Evolutionary conservation across 2,888 invertebrate genomes (phyloP).

Genomic region (Acleris sparsana): DNA sequence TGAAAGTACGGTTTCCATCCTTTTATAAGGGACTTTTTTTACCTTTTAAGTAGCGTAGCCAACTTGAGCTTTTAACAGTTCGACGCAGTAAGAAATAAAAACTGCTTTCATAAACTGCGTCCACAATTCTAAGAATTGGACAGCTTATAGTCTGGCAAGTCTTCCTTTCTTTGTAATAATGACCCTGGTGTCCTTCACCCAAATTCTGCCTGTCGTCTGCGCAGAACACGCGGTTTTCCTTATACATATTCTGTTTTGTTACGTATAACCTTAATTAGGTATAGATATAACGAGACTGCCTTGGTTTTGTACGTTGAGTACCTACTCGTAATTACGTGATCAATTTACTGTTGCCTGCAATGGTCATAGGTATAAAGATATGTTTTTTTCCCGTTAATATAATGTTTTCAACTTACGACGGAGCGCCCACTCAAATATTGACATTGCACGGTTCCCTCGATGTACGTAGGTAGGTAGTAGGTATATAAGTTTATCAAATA

Average conservation of each 20-base stretch:
- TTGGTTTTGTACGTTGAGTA: not conserved
- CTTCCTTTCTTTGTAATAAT: not conserved
- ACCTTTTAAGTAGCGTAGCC: too few species aligned
- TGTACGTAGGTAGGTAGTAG: too few species aligned
- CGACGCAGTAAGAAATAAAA: not conserved
- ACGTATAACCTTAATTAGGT: slow-evolving; percentile 6
- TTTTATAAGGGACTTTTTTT: too few species aligned
- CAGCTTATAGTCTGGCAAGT: not conserved
- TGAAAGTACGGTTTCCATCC: too few species aligned
- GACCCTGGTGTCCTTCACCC: slow-evolving; percentile 13
- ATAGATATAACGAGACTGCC: not conserved
- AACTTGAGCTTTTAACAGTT: not conserved
- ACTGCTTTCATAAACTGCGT: not conserved
- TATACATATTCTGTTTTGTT: slow-evolving; percentile 4
- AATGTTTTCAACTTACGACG: too few species aligned
- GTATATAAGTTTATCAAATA: too few species aligned
- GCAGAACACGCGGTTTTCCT: slow-evolving; percentile 16
- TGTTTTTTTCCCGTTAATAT: too few species aligned
- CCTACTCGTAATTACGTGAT: not conserved
- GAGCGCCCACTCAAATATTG: too few species aligned
- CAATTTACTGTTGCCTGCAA: too few species aligned
- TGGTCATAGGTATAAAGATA: too few species aligned
- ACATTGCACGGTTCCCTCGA: too few species aligned
- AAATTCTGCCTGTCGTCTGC: slow-evolving; percentile 9
- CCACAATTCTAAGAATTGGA: not conserved